Percentiles rank a stretch among this genome's conserved stretches.
phyloP scores from a whole-genome alignment of 2,797 vertebrate species.

The Gymnothorax javanicus region DNA sequence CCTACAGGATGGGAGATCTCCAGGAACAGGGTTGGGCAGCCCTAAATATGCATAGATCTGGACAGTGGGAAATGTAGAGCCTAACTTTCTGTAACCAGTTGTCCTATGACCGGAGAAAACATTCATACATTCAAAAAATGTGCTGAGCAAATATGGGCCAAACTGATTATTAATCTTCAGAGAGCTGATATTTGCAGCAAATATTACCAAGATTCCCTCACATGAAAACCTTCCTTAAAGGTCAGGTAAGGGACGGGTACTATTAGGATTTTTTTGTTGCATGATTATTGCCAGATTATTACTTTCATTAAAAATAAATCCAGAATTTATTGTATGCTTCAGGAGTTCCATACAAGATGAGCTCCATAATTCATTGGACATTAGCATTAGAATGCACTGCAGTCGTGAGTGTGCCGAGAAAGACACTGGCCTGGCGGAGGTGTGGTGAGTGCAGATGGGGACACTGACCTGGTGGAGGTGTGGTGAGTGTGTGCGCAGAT shows the following conservation, averaged over 20 bases:
- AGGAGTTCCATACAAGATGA: too few species aligned
- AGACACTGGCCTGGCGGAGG: too few species aligned
- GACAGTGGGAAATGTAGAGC: not conserved
- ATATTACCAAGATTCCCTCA: not conserved
- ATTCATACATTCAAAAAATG: not conserved
- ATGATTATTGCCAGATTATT: too few species aligned
- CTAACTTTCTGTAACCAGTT: not conserved
- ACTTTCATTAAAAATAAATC: too few species aligned
- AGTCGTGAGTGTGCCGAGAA: too few species aligned
- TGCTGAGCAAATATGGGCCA: not conserved
- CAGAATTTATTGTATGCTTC: too few species aligned
- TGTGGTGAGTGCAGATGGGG: too few species aligned
- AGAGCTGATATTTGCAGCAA: not conserved
- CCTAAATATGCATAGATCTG: not conserved
- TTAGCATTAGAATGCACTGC: too few species aligned
- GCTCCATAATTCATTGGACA: too few species aligned
- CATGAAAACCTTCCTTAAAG: not conserved
- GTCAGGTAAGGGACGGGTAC: not conserved
- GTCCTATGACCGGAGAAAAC: not conserved
- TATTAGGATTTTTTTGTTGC: not conserved
- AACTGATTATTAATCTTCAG: not conserved
- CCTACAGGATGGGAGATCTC: too few species aligned
- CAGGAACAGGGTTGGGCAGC: not conserved
- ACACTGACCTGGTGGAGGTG: slow-evolving; percentile 77
- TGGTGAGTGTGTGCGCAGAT: too few species aligned